These are phyloP conservation scores for Lepidochrysops patricia DNA, from an alignment of 2,888 invertebrate genomes.

Conservation along the genomic window DNA sequence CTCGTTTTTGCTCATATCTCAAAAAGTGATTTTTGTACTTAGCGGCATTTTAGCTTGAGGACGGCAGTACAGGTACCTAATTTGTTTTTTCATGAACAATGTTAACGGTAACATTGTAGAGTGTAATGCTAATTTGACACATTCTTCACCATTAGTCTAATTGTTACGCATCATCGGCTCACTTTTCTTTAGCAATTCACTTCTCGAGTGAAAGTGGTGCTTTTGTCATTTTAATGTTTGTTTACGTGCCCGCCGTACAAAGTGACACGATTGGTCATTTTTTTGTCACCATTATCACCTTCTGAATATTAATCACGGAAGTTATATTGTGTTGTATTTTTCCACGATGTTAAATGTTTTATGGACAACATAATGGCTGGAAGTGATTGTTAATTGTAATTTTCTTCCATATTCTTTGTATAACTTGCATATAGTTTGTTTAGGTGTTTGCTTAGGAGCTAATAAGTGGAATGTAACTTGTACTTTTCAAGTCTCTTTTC, in stretches of 20 bases:
- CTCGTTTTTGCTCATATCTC: too few relatives aligned
- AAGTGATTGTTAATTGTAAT: constrained; percentile 1
- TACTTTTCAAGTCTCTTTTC: neutral
- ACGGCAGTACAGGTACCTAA: too few relatives aligned
- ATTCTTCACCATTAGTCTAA: constrained; percentile 14
- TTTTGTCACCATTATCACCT: constrained; percentile 37
- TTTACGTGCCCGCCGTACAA: constrained; percentile 50
- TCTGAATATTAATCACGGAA: constrained; percentile 28
- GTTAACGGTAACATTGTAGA: constrained; percentile 24
- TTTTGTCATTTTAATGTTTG: constrained; percentile 51
- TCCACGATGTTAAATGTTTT: constrained; percentile 14
- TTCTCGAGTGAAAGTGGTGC: constrained; percentile 55
- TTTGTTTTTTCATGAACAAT: neutral
- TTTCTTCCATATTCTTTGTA: neutral
- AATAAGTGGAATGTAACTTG: neutral
- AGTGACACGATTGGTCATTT: constrained; percentile 25
- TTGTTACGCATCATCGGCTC: constrained; percentile 17
- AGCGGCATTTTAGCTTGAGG: too few relatives aligned
- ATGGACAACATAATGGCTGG: constrained; percentile 1
- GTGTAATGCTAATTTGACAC: constrained; percentile 17
- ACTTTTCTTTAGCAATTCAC: constrained; percentile 33
- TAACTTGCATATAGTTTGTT: neutral
- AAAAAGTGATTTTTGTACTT: too few relatives aligned
- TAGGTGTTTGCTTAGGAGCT: neutral
- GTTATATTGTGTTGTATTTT: constrained; percentile 17